phyloP scores from a whole-genome alignment of 2,113 vertebrate species.

The Pachyramphus minor region DNA sequence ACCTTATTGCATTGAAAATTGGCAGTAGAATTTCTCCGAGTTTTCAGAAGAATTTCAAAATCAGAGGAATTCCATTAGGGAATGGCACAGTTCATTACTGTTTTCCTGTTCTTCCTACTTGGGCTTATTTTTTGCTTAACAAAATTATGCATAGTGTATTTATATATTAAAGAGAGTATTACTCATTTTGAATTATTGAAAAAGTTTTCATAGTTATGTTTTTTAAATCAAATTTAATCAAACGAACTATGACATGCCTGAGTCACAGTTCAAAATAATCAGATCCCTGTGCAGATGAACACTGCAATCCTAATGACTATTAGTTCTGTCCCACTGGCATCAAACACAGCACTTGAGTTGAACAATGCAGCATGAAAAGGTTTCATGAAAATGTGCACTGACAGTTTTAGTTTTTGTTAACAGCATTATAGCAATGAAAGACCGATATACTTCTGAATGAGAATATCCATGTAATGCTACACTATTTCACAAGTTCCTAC shows the following conservation, averaged over 20 bases:
- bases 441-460: not conserved
- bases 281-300: not conserved
- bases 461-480: not conserved
- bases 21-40: not conserved
- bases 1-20: not conserved
- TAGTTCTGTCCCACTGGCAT: not conserved
- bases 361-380: not conserved
- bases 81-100: not conserved
- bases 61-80: not conserved
- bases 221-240: not conserved
- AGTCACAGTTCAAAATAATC: not conserved
- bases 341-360: not conserved
- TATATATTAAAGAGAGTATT: not conserved
- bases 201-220: not conserved
- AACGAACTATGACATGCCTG: not conserved
- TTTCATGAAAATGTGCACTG: not conserved
- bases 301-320: not conserved
- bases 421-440: not conserved
- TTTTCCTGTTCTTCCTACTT: not conserved
- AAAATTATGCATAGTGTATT: not conserved
- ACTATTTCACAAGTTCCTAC: not conserved
- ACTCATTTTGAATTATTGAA: not conserved
- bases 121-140: not conserved
- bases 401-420: not conserved
- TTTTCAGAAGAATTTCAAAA: not conserved